Evolutionary conservation across 92 coral and sea anemone species (phyloP).

Genomic region (Anthopleura xanthogrammica): DNA sequence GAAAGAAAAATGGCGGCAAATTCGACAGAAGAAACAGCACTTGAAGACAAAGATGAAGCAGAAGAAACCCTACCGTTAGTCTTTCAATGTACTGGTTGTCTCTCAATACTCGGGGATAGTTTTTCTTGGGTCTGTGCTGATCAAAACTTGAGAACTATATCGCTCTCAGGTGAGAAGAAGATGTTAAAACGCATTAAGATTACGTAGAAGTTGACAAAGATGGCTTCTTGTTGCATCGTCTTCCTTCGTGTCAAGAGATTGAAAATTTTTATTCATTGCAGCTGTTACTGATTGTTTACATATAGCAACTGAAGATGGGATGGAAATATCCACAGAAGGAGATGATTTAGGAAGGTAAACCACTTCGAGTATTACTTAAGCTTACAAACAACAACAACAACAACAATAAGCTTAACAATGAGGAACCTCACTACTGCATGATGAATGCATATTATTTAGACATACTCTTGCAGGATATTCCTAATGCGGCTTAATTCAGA

Average conservation of each 20-base stretch:
- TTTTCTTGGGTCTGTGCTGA: constrained; percentile 47
- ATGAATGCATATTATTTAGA: no score
- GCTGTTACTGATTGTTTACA: constrained; percentile 22
- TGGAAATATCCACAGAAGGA: constrained; percentile 46
- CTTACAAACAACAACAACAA: background rate
- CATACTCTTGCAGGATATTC: no score
- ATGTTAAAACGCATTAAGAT: background rate
- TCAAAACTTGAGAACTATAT: constrained; percentile 31
- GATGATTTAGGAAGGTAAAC: constrained; percentile 39
- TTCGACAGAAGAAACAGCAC: constrained; percentile 21
- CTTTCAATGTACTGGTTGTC: constrained; percentile 38
- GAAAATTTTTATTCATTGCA: background rate
- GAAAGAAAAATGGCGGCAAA: constrained; percentile 40
- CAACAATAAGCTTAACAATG: no score
- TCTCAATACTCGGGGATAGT: constrained; percentile 32
- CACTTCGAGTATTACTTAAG: background rate
- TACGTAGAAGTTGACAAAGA: background rate
- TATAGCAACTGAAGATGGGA: constrained; percentile 36
- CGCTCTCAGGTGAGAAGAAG: constrained; percentile 27
- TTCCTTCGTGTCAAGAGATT: background rate
- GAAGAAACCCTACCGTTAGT: constrained; percentile 18
- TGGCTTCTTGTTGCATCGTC: background rate
- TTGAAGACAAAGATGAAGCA: constrained; percentile 3
- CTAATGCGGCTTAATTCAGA: no score
- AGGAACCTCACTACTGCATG: no score